These are phyloP conservation scores for Choloepus didactylus DNA, from an alignment of 2,797 vertebrate species.

Conservation along the genomic window DNA sequence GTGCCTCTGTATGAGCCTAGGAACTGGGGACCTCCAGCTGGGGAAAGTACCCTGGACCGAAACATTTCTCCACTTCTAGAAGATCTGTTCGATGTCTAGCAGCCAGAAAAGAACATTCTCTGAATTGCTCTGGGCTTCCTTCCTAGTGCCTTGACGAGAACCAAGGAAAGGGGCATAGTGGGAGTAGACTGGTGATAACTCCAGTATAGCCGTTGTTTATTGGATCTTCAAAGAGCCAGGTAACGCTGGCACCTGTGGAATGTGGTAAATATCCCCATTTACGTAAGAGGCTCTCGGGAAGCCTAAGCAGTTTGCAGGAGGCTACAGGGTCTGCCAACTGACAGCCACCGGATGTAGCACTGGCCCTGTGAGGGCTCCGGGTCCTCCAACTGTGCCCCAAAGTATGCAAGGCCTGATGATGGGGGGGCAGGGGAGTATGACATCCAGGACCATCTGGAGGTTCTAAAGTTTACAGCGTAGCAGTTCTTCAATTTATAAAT, in stretches of 20 bases:
- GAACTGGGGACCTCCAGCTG: not conserved
- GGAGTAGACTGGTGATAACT: not conserved
- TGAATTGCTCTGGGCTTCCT: not conserved
- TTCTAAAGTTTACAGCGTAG: not conserved
- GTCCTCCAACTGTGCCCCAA: not conserved
- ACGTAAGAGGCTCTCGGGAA: not conserved
- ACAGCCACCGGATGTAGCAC: fast-evolving
- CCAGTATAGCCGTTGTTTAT: not conserved
- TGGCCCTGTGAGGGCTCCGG: not conserved
- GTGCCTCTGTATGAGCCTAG: not conserved
- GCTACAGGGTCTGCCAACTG: too few species aligned
- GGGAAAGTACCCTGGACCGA: not conserved
- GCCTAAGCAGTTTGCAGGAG: not conserved
- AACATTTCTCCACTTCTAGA: not conserved
- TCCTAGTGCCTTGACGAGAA: not conserved
- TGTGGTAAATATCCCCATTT: not conserved
- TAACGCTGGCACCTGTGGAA: not conserved
- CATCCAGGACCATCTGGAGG: not conserved
- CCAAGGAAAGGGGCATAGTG: fast-evolving
- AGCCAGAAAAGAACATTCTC: not conserved
- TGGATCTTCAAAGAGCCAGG: not conserved
- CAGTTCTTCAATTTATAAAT: not conserved
- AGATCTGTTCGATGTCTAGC: not conserved
- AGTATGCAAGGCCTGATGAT: not conserved
- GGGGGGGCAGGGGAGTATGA: not conserved